Base-by-base conservation (phyloP, 2,797 vertebrate genomes). In the Sebastiscus albofasciatus region DNA sequence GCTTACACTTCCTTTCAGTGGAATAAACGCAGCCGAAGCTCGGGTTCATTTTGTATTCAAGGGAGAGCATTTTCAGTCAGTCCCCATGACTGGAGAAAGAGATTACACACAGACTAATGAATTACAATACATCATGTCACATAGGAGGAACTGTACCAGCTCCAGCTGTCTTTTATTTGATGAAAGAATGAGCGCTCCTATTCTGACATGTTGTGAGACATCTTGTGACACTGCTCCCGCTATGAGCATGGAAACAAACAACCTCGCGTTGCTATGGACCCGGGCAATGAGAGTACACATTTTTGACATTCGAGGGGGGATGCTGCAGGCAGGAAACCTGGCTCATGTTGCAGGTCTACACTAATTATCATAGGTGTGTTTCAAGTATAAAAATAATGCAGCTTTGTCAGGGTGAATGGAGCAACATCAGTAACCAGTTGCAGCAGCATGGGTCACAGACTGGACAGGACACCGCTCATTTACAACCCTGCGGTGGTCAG, bases 91-190 rank as follows among this genome's bases (percentile, higher is more conserved):
- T 90, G 83, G 67, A 82, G 85, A 83, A 60, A 77, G 87, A 87
- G 85, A 92, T 93, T 91, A 92, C 88, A 89, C 82, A 87, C 72
- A 70, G 86, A 94, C 93, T 93, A 91, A 93, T 91, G 82, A 93
- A 93, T 91, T 86, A 90, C 83, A 92, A 91, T 91, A 84, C 77
- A 87, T 88, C 86, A 85, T 89, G 88, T 93, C 89, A 87, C 39
- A 87, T 79, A 77, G 80, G 81, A 82, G 77, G 70, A 90, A 89
- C 82, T 83, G 84, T 84, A 89, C 59, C 79, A 54, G 83, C 81
- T 76, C 84, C 83, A 67, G 87, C 90, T 90, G 90, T 93, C 84
- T 92, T 90, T 91, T 86, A 86, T 93, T 90, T 93, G 90, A 94
- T 93, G 89, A 94, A 94, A 93, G 90, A 88, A 88, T 77, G 83